phyloP scores from a whole-genome alignment of 2,888 invertebrate genomes.

The Aphidoletes aphidimyza region DNA sequence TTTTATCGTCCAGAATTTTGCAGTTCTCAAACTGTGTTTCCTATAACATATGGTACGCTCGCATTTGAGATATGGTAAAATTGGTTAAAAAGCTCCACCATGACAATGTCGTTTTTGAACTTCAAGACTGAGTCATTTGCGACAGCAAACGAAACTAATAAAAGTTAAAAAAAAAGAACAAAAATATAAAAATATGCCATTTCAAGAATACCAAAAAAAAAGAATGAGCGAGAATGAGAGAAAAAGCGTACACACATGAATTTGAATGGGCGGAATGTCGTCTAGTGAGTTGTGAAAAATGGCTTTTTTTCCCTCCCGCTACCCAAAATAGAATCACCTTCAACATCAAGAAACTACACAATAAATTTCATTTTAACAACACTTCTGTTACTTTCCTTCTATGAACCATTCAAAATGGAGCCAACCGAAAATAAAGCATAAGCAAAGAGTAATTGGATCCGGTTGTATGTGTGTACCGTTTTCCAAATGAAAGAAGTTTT shows the following conservation, averaged over 20 bases:
- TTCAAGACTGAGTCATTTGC: neutral
- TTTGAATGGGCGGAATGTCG: conserved; percentile 35
- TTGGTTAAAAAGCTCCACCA: neutral
- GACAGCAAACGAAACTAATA: conserved; percentile 24
- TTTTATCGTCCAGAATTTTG: too few species aligned
- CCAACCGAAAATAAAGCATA: neutral
- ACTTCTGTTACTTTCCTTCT: conserved; percentile 27
- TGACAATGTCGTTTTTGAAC: neutral
- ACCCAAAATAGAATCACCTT: conserved; percentile 18
- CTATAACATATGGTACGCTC: neutral
- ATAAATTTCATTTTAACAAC: conserved; percentile 49
- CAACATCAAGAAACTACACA: conserved; percentile 38
- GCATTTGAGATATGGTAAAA: neutral
- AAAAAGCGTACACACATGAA: neutral
- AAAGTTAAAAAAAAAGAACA: too few species aligned
- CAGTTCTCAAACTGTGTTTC: too few species aligned
- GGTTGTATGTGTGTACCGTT: neutral
- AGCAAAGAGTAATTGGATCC: conserved; percentile 45
- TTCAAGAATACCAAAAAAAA: neutral
- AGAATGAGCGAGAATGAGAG: neutral
- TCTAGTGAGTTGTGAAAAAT: conserved; percentile 38
- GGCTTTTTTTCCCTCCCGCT: neutral
- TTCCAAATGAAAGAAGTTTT: neutral
- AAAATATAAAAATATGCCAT: neutral
- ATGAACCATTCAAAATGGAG: conserved; percentile 1